These are phyloP conservation scores for Enteromius radiatus DNA, from an alignment of 2,797 vertebrate genomes.

Conservation along the genomic window DNA sequence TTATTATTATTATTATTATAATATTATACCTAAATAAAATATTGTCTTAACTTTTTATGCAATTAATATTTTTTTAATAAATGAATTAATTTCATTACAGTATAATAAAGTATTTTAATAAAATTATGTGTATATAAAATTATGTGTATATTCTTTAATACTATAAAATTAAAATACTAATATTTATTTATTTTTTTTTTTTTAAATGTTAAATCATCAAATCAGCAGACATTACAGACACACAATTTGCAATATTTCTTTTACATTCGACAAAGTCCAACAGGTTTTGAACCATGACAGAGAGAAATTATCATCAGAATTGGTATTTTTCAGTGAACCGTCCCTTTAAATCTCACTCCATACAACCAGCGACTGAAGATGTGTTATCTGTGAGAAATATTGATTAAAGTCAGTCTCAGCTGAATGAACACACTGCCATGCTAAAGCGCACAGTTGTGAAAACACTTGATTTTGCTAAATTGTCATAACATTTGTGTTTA, in stretches of 20 bases:
- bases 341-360: neutral
- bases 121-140: too few species aligned
- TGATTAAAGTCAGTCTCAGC: constrained; percentile 34
- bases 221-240: neutral
- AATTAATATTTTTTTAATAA: neutral
- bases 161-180: neutral
- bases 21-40: neutral
- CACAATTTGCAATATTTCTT: neutral
- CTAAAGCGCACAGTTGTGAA: neutral
- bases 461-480: neutral
- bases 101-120: neutral
- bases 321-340: neutral
- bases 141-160: neutral
- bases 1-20: neutral
- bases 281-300: neutral
- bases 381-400: constrained; percentile 55
- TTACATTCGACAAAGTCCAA: neutral
- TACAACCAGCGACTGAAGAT: constrained; percentile 40
- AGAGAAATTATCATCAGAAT: neutral
- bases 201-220: neutral
- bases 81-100: neutral
- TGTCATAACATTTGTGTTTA: neutral
- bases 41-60: neutral
- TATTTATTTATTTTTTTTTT: neutral
- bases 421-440: neutral